A percentile compares a stretch with the other conserved stretches of the same genome.
Evolutionary conservation across 1,140 invertebrate genomes (phyloP).

Genomic region (Hylyphantes graminicola): DNA sequence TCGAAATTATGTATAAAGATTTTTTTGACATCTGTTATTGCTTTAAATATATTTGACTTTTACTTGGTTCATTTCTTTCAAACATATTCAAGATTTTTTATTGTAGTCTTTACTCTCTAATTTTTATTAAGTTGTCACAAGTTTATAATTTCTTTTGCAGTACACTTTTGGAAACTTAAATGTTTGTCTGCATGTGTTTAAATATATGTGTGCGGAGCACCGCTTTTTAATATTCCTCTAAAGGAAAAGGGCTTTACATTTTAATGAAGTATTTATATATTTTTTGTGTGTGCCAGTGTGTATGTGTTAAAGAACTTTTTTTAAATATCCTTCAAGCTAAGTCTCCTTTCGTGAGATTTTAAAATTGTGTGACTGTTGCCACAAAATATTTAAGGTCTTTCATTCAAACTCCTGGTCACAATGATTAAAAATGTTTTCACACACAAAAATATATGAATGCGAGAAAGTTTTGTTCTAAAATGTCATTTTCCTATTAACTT

Average conservation of each 20-base stretch:
- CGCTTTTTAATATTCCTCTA: constrained; percentile 35
- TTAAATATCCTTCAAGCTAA: neutral
- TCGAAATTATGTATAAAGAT: constrained; percentile 49
- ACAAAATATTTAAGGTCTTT: neutral
- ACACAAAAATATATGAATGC: constrained; percentile 29
- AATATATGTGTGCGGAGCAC: constrained; percentile 32
- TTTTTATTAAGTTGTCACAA: constrained; percentile 9
- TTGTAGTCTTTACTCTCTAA: neutral
- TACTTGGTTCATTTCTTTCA: constrained; percentile 17
- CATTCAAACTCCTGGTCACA: neutral
- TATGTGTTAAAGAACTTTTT: constrained; percentile 16
- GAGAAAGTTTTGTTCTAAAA: constrained; percentile 5
- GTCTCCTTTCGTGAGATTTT: neutral
- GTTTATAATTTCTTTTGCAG: constrained; percentile 4
- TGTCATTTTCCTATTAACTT: no score
- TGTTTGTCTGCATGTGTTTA: constrained; percentile 47
- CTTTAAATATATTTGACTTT: constrained; percentile 30
- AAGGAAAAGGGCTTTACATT: constrained; percentile 47
- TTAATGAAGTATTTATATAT: constrained; percentile 40
- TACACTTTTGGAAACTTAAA: constrained; percentile 36
- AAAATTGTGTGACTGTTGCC: neutral
- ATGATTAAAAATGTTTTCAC: constrained; percentile 9
- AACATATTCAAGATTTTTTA: neutral
- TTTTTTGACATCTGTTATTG: constrained; percentile 11
- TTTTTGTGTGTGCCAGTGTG: constrained; percentile 40